A percentile compares a stretch with the other conserved stretches of the same genome.
These are phyloP conservation scores for Ischnura elegans DNA, from an alignment of 2,888 invertebrate genomes.

Conservation along the genomic window DNA sequence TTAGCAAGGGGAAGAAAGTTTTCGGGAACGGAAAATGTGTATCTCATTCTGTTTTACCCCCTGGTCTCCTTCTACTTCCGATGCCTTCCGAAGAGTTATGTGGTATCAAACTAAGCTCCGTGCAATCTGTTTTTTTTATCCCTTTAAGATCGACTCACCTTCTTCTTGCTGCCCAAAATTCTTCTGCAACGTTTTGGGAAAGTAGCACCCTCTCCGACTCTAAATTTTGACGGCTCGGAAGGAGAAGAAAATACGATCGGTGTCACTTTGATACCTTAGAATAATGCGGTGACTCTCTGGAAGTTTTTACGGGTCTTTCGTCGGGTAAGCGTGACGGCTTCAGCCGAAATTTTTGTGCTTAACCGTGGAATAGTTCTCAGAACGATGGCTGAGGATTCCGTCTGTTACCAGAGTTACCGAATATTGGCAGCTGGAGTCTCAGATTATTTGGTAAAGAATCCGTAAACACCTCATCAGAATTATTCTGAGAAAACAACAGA, in stretches of 20 bases:
- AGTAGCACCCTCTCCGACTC: not conserved
- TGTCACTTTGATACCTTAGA: not conserved
- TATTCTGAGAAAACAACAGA: no score
- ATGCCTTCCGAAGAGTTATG: not conserved
- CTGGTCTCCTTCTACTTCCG: not conserved
- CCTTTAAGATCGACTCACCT: not conserved
- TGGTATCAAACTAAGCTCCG: slow-evolving; percentile 3
- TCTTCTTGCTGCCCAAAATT: not conserved
- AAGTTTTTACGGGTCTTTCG: no score
- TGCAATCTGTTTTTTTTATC: slow-evolving; percentile 26
- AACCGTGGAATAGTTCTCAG: no score
- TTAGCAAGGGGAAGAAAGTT: slow-evolving; percentile 59
- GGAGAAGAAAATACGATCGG: not conserved
- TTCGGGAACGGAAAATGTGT: slow-evolving; percentile 29
- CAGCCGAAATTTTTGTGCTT: no score
- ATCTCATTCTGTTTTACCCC: slow-evolving; percentile 42
- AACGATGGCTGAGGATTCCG: no score
- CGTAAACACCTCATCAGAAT: no score
- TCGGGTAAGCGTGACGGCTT: no score
- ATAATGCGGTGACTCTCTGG: not conserved
- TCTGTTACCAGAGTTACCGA: no score
- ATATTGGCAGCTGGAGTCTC: no score
- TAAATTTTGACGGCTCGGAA: not conserved
- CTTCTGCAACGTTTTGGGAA: not conserved
- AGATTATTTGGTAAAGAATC: no score